phyloP scores from a whole-genome alignment of 2,888 invertebrate genomes.

The Hypomecis atomaria region DNA sequence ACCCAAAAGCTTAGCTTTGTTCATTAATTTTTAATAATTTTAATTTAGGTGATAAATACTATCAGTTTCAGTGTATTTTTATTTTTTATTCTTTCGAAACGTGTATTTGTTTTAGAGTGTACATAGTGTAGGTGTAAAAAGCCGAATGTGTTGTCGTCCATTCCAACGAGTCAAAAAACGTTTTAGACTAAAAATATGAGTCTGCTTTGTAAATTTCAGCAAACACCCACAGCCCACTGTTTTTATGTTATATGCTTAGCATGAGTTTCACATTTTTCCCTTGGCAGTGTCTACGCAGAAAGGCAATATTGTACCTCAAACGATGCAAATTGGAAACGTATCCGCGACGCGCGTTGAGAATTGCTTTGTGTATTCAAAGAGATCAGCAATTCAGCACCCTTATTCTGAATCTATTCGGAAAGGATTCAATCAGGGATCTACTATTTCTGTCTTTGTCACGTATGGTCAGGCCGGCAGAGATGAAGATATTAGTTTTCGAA shows the following conservation, averaged over 20 bases:
- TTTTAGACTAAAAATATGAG: background rate
- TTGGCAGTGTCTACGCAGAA: slow-evolving; percentile 12
- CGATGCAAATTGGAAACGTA: slow-evolving; percentile 52
- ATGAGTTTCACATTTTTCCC: slow-evolving; percentile 15
- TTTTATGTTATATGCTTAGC: background rate
- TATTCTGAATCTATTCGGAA: no score
- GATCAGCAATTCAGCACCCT: slow-evolving; percentile 38
- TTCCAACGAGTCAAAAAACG: background rate
- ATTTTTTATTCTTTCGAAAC: background rate
- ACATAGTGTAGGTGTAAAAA: background rate
- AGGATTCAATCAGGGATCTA: no score
- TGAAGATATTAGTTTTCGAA: no score
- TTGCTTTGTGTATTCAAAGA: slow-evolving; percentile 55
- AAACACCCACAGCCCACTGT: background rate
- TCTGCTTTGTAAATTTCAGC: background rate
- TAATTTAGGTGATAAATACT: no score
- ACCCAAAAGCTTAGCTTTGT: no score
- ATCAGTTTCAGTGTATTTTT: no score
- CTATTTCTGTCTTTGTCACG: no score
- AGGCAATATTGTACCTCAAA: slow-evolving; percentile 17
- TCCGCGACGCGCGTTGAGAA: slow-evolving; percentile 53
- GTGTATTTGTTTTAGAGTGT: background rate
- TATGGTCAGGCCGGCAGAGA: no score
- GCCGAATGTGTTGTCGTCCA: background rate
- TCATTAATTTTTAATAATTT: no score